Base-by-base conservation (phyloP, 2,888 invertebrate species). In the Apotomis betuletana region DNA sequence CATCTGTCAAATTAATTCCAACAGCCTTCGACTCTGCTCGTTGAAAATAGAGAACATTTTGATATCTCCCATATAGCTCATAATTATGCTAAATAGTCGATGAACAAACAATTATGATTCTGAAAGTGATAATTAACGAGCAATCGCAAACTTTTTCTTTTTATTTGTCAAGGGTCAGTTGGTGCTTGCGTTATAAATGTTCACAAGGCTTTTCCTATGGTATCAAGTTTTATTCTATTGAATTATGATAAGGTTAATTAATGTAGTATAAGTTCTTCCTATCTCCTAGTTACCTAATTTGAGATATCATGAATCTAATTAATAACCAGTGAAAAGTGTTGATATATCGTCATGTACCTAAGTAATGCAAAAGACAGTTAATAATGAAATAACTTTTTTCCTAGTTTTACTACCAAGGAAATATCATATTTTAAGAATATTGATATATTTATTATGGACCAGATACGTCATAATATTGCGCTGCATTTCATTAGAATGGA, bases 401-500 rank as follows among this genome's bases (percentile, higher is more conserved):
- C 27, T 27, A 27, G 27, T 27, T 27, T 2, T 2, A 27, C 27
- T 27, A 27, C 27, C 27, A 27, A 27, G 27, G 1, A 1, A 2
- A 27, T 27, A 27, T 27, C 27, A 27, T 27, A 27, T 27, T 27
- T 27, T 27, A 27, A 27, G 27, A 27, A 27, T 27, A 27, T 15
- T 15, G 15, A 1, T 15, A 15, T 15, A 15, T 27, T 27, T 27
- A 2, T 27, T 27, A 27, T 27, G 27, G 27, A 27, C 36, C 57
- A 49, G 58, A 67, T 27, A 27, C 27, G 36, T 58, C 58, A 67
- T 58, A 52, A 52, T 44, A 46, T 36, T 62, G 67, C 3, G 15
- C 57, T n/a, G 54, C 52, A 12, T 62, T 27, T 57, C 38, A 71
- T 71, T 71, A 63, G 67, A 58, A 67, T 58, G 67, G 62, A 72